These are phyloP conservation scores for Mobula hypostoma DNA, from an alignment of 2,113 vertebrate genomes.

Conservation along the genomic window DNA sequence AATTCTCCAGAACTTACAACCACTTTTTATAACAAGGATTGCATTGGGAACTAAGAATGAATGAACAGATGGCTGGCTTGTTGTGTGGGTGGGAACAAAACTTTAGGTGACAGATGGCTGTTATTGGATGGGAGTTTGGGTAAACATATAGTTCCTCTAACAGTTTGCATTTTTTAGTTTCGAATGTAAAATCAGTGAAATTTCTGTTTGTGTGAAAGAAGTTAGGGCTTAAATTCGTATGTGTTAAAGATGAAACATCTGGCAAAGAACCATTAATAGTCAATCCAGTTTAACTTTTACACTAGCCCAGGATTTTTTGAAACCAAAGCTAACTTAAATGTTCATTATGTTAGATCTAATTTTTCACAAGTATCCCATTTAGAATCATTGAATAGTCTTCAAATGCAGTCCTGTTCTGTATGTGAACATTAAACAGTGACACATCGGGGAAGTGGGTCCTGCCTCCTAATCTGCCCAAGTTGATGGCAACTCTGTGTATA, in stretches of 20 bases:
- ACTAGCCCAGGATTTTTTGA: neutral
- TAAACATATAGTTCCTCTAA: slow-evolving; percentile 12
- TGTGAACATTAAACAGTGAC: neutral
- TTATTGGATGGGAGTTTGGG: neutral
- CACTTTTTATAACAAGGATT: neutral
- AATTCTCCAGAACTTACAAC: slow-evolving; percentile 9
- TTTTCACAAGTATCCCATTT: neutral
- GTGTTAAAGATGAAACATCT: neutral
- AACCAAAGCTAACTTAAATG: neutral
- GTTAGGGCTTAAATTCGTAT: neutral
- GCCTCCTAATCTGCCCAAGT: neutral
- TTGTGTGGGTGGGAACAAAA: slow-evolving; percentile 35
- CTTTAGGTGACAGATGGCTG: slow-evolving; percentile 34
- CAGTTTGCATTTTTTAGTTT: slow-evolving; percentile 17
- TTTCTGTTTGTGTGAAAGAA: neutral
- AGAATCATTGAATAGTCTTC: neutral
- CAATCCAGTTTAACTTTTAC: neutral
- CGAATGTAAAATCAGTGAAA: slow-evolving; percentile 14
- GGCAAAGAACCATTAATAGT: neutral
- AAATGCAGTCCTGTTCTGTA: neutral
- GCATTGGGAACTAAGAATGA: slow-evolving; percentile 19
- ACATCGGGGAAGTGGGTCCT: neutral
- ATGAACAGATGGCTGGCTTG: slow-evolving; percentile 30
- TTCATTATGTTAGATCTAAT: neutral
- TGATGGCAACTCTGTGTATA: neutral